Conservation (phyloP, 1,140 invertebrate species). For the Brachionus calyciflorus region DNA sequence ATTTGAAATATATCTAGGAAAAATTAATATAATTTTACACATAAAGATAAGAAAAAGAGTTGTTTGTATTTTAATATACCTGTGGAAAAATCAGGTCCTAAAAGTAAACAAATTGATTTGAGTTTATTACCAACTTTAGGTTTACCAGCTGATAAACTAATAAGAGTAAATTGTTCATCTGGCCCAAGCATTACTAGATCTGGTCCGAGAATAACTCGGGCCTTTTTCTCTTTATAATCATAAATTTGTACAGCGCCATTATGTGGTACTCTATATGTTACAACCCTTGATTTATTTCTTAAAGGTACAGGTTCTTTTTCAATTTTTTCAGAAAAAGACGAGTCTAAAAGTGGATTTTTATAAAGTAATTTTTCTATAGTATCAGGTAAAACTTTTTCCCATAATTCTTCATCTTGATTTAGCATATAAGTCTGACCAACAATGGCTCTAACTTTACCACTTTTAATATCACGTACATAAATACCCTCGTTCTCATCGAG, state of each 20-base stretch:
- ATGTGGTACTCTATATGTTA: conserved; percentile 56
- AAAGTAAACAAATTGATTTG: conserved; percentile 56
- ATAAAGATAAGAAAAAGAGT: too few species aligned
- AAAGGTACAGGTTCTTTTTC: background rate
- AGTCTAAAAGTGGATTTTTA: background rate
- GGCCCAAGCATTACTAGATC: conserved; percentile 57
- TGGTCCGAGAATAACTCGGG: conserved; percentile 57
- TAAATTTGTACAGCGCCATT: conserved; percentile 59
- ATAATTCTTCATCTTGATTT: conserved; percentile 64
- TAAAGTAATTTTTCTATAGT: conserved; percentile 53
- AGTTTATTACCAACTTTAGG: conserved; percentile 55
- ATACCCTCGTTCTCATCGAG: conserved; percentile 65
- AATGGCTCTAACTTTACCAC: conserved; percentile 61
- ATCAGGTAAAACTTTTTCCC: conserved; percentile 61
- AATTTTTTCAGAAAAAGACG: background rate
- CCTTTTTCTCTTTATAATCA: conserved; percentile 56
- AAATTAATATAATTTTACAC: too few species aligned
- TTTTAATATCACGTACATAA: conserved; percentile 64
- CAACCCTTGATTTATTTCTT: conserved; percentile 52
- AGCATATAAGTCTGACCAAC: conserved; percentile 64
- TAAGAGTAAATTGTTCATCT: conserved; percentile 58
- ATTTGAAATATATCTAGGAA: conserved; percentile 50
- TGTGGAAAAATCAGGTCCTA: conserved; percentile 58
- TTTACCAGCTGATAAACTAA: conserved; percentile 57
- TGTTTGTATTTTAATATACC: too few species aligned